A percentile compares a stretch with the other conserved stretches of the same genome.
Conservation (phyloP, 1,140 invertebrate species). For the Teleogryllus occipitalis region DNA sequence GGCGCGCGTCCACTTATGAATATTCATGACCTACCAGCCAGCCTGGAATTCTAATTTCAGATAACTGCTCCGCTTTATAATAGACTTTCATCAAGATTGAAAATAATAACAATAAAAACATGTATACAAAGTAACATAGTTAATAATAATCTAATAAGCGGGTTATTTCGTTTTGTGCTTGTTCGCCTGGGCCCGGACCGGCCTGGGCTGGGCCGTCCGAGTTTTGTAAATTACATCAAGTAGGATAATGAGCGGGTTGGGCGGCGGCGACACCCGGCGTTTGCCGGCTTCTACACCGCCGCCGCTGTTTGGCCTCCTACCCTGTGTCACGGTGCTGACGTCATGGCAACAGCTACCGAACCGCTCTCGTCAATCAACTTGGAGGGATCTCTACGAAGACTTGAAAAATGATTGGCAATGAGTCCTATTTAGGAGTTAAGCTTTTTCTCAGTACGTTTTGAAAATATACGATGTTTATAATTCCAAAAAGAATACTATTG, state of each 20-base stretch:
- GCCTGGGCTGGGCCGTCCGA: background rate
- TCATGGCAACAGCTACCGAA: background rate
- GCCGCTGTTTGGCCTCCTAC: too few species aligned
- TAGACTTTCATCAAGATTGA: conserved; percentile 18
- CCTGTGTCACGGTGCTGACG: too few species aligned
- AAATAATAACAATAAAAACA: background rate
- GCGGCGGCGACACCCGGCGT: too few species aligned
- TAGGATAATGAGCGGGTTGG: background rate
- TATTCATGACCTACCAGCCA: conserved; percentile 7
- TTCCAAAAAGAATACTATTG: too few species aligned
- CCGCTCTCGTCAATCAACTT: background rate
- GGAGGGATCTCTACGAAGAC: background rate
- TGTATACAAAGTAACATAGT: conserved; percentile 10
- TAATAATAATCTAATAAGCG: conserved; percentile 21
- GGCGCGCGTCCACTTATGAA: conserved; percentile 2
- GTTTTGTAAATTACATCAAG: conserved; percentile 11
- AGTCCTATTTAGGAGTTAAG: too few species aligned
- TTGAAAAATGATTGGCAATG: too few species aligned
- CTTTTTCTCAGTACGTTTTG: too few species aligned
- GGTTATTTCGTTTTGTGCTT: conserved; percentile 11
- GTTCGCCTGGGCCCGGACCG: background rate
- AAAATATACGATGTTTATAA: too few species aligned
- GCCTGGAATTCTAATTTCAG: conserved; percentile 19
- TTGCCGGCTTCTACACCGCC: too few species aligned
- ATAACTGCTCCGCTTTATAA: conserved; percentile 19